Base-by-base conservation (phyloP, 2,797 vertebrate species). In the Microtus agrestis region DNA sequence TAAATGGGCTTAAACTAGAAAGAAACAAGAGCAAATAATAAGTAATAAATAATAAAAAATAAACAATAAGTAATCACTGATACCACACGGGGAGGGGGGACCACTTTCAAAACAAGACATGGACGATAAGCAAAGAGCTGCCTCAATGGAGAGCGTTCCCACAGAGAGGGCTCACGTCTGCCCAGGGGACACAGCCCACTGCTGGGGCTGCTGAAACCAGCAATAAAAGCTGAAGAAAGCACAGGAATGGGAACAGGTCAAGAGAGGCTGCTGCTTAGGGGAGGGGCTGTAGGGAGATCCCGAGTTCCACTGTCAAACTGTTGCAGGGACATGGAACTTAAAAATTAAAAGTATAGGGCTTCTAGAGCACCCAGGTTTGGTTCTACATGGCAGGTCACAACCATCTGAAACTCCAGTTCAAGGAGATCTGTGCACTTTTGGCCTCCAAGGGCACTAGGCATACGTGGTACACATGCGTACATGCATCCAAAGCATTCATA, bases 171-270 rank as follows among this genome's bases (percentile, higher is more conserved):
- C 0, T 37, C 43, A 48, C 4, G 23, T 23, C 37, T 7, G 25
- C 19, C 46, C 40, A 43, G 10, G 63, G 76, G n/a, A 17, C 23
- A 43, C 7, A 43, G 6, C 12, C 7, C 27, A 10, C 12, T 31
- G 27, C 46, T 67, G 65, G 65, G 74, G 76, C 80, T 12, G n/a
- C 6, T 4, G 27, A 34, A 11, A 9, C 3, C 29, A 10, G 51
- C 1, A 11, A 19, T 37, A 61, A 23, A 34, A 19, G 27, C 19
- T n/a, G 2, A 61, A 14, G 37, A 46, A 84, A n/a, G 34, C 4
- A 27, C 14, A 40, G 23, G 5, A 1, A 43, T 2, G 25, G 15
- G 4, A 0, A 2, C 12, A 25, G 12, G 63, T 12, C 27, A 46
- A 69, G 46, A 65, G 69, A 6, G 25, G 59, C 34, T 43, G 31